Conservation (phyloP, 1,140 invertebrate species). For the Bombus superbus region DNA sequence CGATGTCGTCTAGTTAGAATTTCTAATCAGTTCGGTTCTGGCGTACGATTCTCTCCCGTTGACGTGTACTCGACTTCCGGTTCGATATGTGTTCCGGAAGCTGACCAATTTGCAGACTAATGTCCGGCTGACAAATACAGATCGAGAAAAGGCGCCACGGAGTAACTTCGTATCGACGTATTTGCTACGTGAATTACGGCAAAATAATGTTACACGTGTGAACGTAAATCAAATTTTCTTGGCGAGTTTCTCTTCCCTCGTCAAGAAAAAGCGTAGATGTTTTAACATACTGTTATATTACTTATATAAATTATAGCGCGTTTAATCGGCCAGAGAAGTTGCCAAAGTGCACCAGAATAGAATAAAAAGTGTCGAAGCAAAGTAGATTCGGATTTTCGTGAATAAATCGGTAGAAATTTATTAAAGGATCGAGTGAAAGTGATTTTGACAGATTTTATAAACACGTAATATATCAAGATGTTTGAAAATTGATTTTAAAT, state of each 20-base stretch:
- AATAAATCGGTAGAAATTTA: background rate
- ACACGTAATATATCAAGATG: no score
- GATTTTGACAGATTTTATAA: background rate
- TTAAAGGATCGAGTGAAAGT: background rate
- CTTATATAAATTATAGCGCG: background rate
- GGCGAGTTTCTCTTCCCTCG: no score
- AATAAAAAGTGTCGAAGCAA: background rate
- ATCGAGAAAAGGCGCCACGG: background rate
- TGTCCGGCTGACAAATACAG: constrained; percentile 9
- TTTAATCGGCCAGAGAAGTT: background rate
- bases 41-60: background rate
- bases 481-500: no score
- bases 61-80: background rate
- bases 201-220: background rate
- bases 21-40: background rate
- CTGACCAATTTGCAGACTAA: background rate
- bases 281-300: no score
- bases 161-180: background rate
- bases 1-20: background rate
- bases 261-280: no score
- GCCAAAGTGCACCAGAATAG: background rate
- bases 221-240: background rate
- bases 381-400: background rate
- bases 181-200: background rate
- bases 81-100: background rate